Evolutionary conservation across 2,113 vertebrate species (phyloP), one percentile per base, ranked within the genome.

Genomic region (Globicephala melas): DNA sequence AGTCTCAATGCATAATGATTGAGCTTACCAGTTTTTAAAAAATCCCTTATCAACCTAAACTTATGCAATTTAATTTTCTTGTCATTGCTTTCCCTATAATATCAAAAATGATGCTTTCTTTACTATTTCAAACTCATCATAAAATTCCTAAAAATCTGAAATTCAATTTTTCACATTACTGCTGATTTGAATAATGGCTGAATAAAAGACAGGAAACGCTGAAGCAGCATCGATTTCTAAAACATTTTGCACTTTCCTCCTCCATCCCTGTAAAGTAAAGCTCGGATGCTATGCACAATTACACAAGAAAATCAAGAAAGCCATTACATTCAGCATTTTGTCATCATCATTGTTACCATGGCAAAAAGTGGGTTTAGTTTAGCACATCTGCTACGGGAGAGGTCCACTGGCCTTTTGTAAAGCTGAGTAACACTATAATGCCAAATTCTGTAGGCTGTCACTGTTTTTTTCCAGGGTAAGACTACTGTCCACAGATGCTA

Each of bases 211-310:
- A 96, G 97, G 97, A 98, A 98, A 98, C 71, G 96, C 97, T 98
- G 97, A 98, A 97, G 94, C 97, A 98, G 98, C 97, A 98, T 95
- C 98, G 97, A 97, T 98, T 95, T 98, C 95, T 98, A 82, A 97
- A 96, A 97, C 67, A 38, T 97, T 98, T 97, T 97, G 97, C 81
- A 96, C 67, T 98, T 97, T 97, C 94, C 96, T 95, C 97, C 91
- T 91, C 97, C 97, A 96, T 95, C 96, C 97, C 77, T 23, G 87
- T 97, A 98, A 98, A 98, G 17, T 20, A 97, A 97, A 55, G 97
- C 94, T 97, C 11, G 97, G 97, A 95, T 87, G 97, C 97, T 63
- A 98, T 79, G 95, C 83, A 96, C 96, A 97, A 96, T 88, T 98
- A 96, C 84, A 97, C 97, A 98, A 98, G 94, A 97, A 97, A 93